Conservation (phyloP, 2,888 invertebrate species). For the Aquatica leii region DNA sequence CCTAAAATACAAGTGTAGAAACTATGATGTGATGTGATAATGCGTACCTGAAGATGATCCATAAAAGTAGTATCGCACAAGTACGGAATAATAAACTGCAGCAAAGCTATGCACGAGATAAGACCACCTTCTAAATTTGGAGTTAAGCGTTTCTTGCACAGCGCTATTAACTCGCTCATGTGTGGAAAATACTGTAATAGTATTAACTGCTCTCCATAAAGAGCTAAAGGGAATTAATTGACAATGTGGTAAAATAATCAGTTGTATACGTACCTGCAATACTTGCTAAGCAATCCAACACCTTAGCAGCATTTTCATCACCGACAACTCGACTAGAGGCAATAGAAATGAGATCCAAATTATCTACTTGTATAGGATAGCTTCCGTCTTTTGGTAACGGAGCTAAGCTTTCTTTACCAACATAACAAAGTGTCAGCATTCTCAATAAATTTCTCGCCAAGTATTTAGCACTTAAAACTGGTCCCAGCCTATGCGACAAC, state of each 20-base stretch:
- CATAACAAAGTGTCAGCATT: constrained; percentile 94
- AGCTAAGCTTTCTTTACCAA: constrained; percentile 79
- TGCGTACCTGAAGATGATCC: constrained; percentile 82
- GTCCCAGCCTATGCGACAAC: constrained; percentile 92
- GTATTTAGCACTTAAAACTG: constrained; percentile 90
- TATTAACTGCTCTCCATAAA: constrained; percentile 89
- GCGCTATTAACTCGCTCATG: constrained; percentile 83
- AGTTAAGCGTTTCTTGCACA: constrained; percentile 83
- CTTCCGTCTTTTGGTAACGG: constrained; percentile 58
- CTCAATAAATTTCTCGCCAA: constrained; percentile 90
- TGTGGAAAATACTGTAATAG: constrained; percentile 90
- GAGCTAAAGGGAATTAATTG: constrained; percentile 55
- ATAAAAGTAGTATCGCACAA: constrained; percentile 85
- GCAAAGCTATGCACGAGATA: constrained; percentile 81
- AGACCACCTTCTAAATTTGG: constrained; percentile 87
- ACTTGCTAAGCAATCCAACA: constrained; percentile 89
- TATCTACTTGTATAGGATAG: constrained; percentile 54
- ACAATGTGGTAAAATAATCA: neutral
- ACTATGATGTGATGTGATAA: neutral
- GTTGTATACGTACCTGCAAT: constrained; percentile 76
- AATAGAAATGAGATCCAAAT: constrained; percentile 68
- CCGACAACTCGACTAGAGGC: constrained; percentile 74
- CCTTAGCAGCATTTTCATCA: constrained; percentile 83
- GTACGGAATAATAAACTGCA: constrained; percentile 82
- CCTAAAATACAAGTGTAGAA: constrained; percentile 72